phyloP scores from a whole-genome alignment of 2,888 invertebrate species.

The Calliphora vomitoria region DNA sequence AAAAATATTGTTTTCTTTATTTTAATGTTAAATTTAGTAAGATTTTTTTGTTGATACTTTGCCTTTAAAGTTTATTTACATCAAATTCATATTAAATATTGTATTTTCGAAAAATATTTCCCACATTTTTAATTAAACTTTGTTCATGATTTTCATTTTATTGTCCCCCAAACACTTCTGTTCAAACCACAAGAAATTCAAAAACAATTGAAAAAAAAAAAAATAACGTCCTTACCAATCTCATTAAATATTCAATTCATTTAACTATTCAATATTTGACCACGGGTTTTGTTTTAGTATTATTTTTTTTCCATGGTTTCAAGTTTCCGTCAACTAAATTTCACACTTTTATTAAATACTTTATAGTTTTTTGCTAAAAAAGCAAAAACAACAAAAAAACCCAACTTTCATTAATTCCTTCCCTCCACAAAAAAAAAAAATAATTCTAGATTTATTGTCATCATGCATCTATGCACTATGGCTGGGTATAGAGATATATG shows the following conservation, averaged over 20 bases:
- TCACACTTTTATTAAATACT: slow-evolving; percentile 73
- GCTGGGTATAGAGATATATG: background rate
- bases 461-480: slow-evolving; percentile 57
- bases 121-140: background rate
- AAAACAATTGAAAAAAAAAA: background rate
- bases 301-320: slow-evolving; percentile 5
- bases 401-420: slow-evolving; percentile 60
- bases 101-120: background rate
- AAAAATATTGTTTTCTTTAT: no score
- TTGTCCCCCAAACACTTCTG: slow-evolving; percentile 17
- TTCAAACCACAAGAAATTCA: background rate
- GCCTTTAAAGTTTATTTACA: no score
- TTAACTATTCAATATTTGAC: slow-evolving; percentile 67
- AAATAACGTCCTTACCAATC: slow-evolving; percentile 57
- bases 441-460: slow-evolving; percentile 68
- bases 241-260: slow-evolving; percentile 73
- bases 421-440: slow-evolving; percentile 8
- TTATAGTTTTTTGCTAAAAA: slow-evolving; percentile 1
- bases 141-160: slow-evolving; percentile 13
- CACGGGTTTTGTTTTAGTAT: slow-evolving; percentile 44
- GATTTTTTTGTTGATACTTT: no score
- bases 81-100: no score
- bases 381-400: background rate
- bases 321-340: slow-evolving; percentile 67
- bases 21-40: no score